Percentiles rank a stretch among this genome's conserved stretches.
phyloP scores from a whole-genome alignment of 2,113 vertebrate genomes.

The Macrotis lagotis region DNA sequence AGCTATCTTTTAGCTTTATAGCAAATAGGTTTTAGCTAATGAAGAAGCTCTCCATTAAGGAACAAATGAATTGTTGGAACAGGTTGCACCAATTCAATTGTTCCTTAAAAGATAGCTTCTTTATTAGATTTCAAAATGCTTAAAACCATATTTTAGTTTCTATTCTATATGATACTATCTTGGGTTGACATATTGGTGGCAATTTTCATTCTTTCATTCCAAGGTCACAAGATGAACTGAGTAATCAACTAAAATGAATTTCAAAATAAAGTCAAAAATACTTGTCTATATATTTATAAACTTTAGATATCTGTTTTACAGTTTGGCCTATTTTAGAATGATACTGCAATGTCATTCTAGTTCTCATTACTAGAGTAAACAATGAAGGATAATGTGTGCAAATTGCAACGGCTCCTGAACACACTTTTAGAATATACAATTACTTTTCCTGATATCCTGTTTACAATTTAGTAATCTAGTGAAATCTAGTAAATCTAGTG shows the following conservation, averaged over 20 bases:
- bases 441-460: background rate
- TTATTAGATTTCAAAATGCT: slow-evolving; percentile 52
- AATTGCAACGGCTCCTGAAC: slow-evolving; percentile 20
- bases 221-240: slow-evolving; percentile 60
- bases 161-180: slow-evolving; percentile 54
- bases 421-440: slow-evolving; percentile 4
- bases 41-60: no score
- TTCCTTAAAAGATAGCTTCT: slow-evolving; percentile 74
- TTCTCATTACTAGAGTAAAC: slow-evolving; percentile 15
- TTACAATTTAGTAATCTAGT: no score
- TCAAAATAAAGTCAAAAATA: slow-evolving; percentile 69
- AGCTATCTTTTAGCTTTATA: no score
- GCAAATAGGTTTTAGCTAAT: no score
- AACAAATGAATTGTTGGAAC: no score
- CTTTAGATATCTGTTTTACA: slow-evolving; percentile 65
- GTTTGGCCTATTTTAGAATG: slow-evolving; percentile 49
- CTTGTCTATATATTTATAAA: slow-evolving; percentile 38
- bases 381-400: background rate
- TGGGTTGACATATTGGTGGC: slow-evolving; percentile 58
- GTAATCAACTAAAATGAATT: slow-evolving; percentile 34
- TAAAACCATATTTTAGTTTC: slow-evolving; percentile 42
- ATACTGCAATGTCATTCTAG: slow-evolving; percentile 54
- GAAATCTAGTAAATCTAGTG: no score
- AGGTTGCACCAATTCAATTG: slow-evolving; percentile 67
- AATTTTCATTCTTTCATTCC: slow-evolving; percentile 62